Conservation (phyloP, 2,888 invertebrate species). For the Elegia similella region DNA sequence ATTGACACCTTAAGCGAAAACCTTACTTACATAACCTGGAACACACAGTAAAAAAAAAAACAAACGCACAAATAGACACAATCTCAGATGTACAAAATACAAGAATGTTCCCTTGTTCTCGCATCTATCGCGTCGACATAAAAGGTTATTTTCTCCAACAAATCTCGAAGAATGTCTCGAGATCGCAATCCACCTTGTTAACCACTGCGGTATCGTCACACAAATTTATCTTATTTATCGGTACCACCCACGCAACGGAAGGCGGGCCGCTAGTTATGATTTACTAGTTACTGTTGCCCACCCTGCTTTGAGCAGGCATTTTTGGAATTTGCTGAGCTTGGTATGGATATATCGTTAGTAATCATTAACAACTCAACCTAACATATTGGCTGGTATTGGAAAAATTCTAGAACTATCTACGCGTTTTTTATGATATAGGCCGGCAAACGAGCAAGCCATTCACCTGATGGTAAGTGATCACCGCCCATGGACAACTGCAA, state of each 20-base stretch:
- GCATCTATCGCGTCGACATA: conserved; percentile 10
- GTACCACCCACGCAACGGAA: conserved; percentile 14
- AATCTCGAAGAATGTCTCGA: conserved; percentile 10
- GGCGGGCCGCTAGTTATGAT: conserved; percentile 7
- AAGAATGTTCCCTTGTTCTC: not conserved
- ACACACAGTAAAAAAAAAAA: not conserved
- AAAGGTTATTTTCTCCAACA: conserved; percentile 14
- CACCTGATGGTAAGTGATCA: too few species aligned
- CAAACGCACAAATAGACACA: not conserved
- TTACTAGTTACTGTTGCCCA: conserved; percentile 12
- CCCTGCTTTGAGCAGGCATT: not conserved
- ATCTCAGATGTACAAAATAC: not conserved
- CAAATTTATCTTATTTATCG: conserved; percentile 53
- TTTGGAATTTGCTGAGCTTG: not conserved
- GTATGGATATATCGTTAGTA: too few species aligned
- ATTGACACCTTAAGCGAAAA: not conserved
- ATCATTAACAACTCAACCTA: too few species aligned
- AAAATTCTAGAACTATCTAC: too few species aligned
- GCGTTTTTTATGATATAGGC: too few species aligned
- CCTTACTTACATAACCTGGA: too few species aligned
- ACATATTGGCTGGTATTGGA: too few species aligned
- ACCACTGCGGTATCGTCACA: conserved; percentile 37
- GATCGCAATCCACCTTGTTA: conserved; percentile 24
- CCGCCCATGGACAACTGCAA: too few species aligned
- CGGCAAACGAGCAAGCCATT: too few species aligned